Evolutionary conservation across 2,797 vertebrate species (phyloP).

Genomic region (Hoplostethus atlanticus): DNA sequence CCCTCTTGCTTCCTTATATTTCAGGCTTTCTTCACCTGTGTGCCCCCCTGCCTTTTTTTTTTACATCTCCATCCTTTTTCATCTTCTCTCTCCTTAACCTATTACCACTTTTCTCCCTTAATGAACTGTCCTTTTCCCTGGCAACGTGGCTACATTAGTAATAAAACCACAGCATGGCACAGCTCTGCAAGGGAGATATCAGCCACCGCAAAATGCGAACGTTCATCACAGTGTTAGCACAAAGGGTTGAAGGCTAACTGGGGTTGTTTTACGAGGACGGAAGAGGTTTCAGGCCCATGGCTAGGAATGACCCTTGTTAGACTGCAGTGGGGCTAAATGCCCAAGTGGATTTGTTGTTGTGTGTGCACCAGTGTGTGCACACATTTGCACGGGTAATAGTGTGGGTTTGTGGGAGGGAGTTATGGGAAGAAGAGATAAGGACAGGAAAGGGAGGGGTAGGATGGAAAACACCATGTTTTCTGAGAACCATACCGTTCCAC

Average conservation of each 20-base stretch:
- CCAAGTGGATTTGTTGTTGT: slow-evolving; percentile 32
- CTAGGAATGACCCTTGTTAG: slow-evolving; percentile 61
- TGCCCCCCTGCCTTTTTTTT: slow-evolving; percentile 23
- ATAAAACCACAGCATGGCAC: slow-evolving; percentile 54
- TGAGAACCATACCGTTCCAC: slow-evolving; percentile 37
- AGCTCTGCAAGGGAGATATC: slow-evolving; percentile 49
- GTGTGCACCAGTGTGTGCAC: neutral
- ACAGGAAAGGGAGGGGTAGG: slow-evolving; percentile 44
- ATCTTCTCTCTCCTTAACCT: slow-evolving; percentile 47
- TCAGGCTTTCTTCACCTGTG: slow-evolving; percentile 10
- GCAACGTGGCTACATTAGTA: slow-evolving; percentile 50
- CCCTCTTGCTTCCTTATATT: neutral
- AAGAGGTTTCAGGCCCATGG: slow-evolving; percentile 35
- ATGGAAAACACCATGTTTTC: slow-evolving; percentile 40
- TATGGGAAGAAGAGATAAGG: slow-evolving; percentile 18
- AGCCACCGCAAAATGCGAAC: slow-evolving; percentile 42
- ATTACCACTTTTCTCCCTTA: slow-evolving; percentile 53
- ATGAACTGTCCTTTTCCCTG: slow-evolving; percentile 56
- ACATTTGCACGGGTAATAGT: neutral
- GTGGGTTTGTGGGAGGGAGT: neutral
- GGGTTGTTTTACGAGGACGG: slow-evolving; percentile 50
- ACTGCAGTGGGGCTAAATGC: slow-evolving; percentile 39
- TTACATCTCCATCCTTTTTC: slow-evolving; percentile 55
- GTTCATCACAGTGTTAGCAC: slow-evolving; percentile 52
- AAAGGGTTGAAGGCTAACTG: slow-evolving; percentile 74